Conservation (phyloP, 2,797 vertebrate genomes). For the Tragelaphus oryx region DNA sequence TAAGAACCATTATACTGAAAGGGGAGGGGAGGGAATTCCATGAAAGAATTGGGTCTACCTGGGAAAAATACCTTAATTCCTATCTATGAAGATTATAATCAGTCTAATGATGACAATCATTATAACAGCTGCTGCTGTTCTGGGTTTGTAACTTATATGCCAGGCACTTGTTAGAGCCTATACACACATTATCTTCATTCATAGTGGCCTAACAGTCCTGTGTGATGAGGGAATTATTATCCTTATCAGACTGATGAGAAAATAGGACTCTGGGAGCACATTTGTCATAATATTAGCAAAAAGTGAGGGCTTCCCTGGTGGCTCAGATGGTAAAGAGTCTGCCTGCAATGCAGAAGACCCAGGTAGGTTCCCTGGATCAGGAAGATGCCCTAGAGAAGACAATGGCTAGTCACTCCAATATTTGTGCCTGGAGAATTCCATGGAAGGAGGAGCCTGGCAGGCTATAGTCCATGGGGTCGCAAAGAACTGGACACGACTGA, state of each 20-base stretch:
- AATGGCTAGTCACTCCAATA: background rate
- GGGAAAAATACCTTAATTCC: background rate
- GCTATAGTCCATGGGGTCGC: background rate
- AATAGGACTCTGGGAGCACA: background rate
- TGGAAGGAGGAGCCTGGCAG: fast-evolving
- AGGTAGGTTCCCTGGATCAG: background rate
- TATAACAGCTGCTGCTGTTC: background rate
- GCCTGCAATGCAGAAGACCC: background rate
- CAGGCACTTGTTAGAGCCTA: background rate
- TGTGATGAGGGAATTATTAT: background rate
- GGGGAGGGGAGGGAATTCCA: background rate
- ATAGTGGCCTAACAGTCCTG: background rate
- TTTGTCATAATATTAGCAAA: background rate
- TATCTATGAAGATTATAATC: background rate
- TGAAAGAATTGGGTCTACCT: background rate
- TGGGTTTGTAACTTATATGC: background rate
- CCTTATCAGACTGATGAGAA: background rate
- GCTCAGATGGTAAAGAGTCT: background rate
- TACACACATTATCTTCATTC: background rate
- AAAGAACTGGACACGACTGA: background rate
- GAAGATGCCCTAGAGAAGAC: background rate
- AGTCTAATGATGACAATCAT: background rate
- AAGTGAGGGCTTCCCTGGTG: background rate
- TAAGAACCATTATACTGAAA: background rate
- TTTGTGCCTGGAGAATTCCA: background rate